Evolutionary conservation across 2,888 invertebrate genomes (phyloP).

Genomic region (Pollenia angustigena): DNA sequence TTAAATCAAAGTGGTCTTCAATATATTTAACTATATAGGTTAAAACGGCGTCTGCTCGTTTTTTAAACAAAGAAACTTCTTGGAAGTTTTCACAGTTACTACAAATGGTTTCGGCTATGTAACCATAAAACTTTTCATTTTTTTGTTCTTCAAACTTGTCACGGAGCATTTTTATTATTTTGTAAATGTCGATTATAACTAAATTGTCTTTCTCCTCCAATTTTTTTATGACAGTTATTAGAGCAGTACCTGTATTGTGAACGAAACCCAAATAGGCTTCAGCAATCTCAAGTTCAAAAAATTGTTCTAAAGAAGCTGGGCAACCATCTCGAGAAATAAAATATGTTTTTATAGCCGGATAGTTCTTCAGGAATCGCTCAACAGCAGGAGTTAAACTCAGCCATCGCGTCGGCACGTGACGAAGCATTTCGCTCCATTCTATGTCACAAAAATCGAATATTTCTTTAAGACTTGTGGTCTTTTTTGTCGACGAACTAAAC

Average conservation of each 20-base stretch:
- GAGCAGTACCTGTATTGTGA: slow-evolving; percentile 21
- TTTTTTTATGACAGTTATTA: slow-evolving; percentile 43
- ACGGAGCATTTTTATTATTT: slow-evolving; percentile 27
- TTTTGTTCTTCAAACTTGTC: slow-evolving; percentile 32
- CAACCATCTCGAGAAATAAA: slow-evolving; percentile 53
- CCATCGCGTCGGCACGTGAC: slow-evolving; percentile 42
- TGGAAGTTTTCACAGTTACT: slow-evolving; percentile 29
- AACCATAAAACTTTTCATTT: slow-evolving; percentile 50
- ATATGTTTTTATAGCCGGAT: slow-evolving; percentile 52
- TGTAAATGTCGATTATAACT: slow-evolving; percentile 37
- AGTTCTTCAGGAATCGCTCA: slow-evolving; percentile 55
- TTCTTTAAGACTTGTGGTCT: slow-evolving; percentile 28
- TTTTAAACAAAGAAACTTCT: slow-evolving; percentile 37
- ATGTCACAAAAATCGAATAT: slow-evolving; percentile 47
- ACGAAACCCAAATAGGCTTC: slow-evolving; percentile 62
- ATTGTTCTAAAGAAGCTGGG: slow-evolving; percentile 44
- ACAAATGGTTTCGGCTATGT: slow-evolving; percentile 32
- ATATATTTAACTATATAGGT: slow-evolving; percentile 48
- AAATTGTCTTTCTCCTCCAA: slow-evolving; percentile 45
- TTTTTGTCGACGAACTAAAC: slow-evolving; percentile 53
- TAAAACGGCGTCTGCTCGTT: slow-evolving; percentile 9
- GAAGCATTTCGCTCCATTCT: slow-evolving; percentile 61
- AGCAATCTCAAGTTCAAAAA: slow-evolving; percentile 53
- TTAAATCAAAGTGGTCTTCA: slow-evolving; percentile 21
- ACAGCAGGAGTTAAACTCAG: slow-evolving; percentile 47